Evolutionary conservation across 2,797 vertebrate genomes (phyloP).

Genomic region (Catostomus latipinnis): DNA sequence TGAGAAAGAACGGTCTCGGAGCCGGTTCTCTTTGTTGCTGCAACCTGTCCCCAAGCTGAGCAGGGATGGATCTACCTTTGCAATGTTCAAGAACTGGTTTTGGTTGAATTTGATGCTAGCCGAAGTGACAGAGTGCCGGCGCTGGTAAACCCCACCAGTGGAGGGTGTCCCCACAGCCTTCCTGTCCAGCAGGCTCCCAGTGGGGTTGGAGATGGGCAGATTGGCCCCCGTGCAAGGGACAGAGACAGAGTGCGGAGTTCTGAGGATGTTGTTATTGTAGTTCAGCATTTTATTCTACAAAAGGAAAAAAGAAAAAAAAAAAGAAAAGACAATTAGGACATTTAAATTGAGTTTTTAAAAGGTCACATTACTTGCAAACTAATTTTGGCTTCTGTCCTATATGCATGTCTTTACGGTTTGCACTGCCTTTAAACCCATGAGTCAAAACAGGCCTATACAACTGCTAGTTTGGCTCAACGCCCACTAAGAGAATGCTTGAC

Average conservation of each 20-base stretch:
- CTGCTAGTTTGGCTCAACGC: conserved; percentile 77
- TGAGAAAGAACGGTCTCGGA: conserved; percentile 94
- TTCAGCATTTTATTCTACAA: conserved; percentile 93
- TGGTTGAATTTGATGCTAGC: conserved; percentile 90
- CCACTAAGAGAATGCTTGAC: conserved; percentile 73
- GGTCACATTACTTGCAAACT: not conserved
- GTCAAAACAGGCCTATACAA: conserved; percentile 74
- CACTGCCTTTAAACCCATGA: conserved; percentile 55
- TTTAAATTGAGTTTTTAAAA: not conserved
- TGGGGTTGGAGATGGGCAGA: conserved; percentile 81
- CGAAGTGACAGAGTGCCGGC: conserved; percentile 92
- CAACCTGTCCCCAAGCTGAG: conserved; percentile 75
- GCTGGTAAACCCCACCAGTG: conserved; percentile 84
- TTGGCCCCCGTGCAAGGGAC: conserved; percentile 79
- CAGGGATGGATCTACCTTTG: conserved; percentile 85
- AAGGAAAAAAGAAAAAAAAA: conserved; percentile 44
- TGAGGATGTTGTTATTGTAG: conserved; percentile 84
- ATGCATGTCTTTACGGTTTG: not conserved
- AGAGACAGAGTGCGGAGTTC: conserved; percentile 78
- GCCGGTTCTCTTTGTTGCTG: conserved; percentile 91
- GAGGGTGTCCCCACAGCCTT: conserved; percentile 96
- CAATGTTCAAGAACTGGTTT: conserved; percentile 92
- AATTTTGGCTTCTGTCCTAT: not conserved
- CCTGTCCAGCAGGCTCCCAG: conserved; percentile 96
- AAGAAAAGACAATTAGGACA: conserved; percentile 31